Evolutionary conservation across 2,113 vertebrate species (phyloP).

Genomic region (Myotis lucifugus): DNA sequence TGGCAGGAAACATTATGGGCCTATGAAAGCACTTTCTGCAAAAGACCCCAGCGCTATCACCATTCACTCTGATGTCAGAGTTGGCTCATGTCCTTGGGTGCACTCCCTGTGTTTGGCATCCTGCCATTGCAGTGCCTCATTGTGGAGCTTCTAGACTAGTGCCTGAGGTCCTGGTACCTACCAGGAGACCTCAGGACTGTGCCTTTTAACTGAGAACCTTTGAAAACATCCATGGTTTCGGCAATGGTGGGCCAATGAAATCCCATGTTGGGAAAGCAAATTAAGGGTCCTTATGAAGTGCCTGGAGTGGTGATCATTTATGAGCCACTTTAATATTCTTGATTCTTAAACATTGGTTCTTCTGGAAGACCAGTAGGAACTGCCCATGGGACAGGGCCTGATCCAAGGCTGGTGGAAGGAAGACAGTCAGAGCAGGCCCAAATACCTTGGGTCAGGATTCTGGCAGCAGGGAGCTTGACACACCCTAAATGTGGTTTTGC

Average conservation of each 20-base stretch:
- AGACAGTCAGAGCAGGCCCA: rapidly evolving
- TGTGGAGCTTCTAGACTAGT: background rate
- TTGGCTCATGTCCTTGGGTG: background rate
- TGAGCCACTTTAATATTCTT: background rate
- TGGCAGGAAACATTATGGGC: background rate
- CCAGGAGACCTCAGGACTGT: background rate
- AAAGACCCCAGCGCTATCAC: rapidly evolving
- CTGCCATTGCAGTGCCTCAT: background rate
- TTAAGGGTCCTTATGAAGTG: background rate
- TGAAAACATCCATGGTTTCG: background rate
- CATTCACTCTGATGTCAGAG: rapidly evolving
- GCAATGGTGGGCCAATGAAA: background rate
- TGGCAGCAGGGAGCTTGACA: background rate
- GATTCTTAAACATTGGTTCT: rapidly evolving
- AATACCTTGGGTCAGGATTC: background rate
- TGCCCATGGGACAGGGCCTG: rapidly evolving
- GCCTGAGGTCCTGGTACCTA: no score
- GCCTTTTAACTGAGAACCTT: background rate
- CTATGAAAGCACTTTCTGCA: background rate
- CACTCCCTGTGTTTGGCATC: background rate
- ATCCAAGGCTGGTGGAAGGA: rapidly evolving
- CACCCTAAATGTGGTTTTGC: background rate
- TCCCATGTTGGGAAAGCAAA: no score
- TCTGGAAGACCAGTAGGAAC: background rate
- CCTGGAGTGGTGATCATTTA: rapidly evolving